Conservation (phyloP, 2,797 vertebrate species). For the Remorina albescens region DNA sequence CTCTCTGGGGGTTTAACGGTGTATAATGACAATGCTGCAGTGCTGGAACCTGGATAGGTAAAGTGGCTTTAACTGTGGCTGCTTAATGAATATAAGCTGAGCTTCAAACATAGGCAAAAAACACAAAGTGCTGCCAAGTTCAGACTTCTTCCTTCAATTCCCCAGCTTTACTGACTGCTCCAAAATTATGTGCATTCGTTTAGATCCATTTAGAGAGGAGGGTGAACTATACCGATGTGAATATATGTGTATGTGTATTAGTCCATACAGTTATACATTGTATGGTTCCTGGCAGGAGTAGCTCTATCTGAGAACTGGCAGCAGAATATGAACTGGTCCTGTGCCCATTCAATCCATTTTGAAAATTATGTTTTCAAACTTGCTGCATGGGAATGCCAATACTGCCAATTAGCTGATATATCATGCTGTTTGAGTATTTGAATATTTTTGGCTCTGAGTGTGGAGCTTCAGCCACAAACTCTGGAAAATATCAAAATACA, state of each 20-base stretch:
- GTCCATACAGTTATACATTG: conserved; percentile 28
- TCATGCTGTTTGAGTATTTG: conserved; percentile 12
- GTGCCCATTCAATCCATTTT: conserved; percentile 63
- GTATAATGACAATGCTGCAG: conserved; percentile 29
- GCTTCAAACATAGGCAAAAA: conserved; percentile 45
- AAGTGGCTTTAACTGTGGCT: conserved; percentile 52
- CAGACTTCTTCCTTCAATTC: not conserved
- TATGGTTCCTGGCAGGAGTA: conserved; percentile 28
- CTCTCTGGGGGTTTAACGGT: conserved; percentile 21
- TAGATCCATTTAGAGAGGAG: conserved; percentile 1
- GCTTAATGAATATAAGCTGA: conserved; percentile 49
- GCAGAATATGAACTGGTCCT: conserved; percentile 44
- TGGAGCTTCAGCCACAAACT: not conserved
- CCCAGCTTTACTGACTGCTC: not conserved
- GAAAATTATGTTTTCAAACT: conserved; percentile 63
- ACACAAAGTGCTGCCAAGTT: conserved; percentile 36
- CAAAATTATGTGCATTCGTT: not conserved
- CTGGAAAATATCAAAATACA: conserved; percentile 2
- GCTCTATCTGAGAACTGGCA: conserved; percentile 24
- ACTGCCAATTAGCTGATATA: conserved; percentile 38
- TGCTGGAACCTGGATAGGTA: conserved; percentile 5
- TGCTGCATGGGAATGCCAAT: conserved; percentile 38
- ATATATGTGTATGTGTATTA: conserved; percentile 10
- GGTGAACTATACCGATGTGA: conserved; percentile 5
- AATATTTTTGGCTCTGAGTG: conserved; percentile 13